phyloP scores from a whole-genome alignment of 1,140 invertebrate genomes.

The Solenopsis invicta region DNA sequence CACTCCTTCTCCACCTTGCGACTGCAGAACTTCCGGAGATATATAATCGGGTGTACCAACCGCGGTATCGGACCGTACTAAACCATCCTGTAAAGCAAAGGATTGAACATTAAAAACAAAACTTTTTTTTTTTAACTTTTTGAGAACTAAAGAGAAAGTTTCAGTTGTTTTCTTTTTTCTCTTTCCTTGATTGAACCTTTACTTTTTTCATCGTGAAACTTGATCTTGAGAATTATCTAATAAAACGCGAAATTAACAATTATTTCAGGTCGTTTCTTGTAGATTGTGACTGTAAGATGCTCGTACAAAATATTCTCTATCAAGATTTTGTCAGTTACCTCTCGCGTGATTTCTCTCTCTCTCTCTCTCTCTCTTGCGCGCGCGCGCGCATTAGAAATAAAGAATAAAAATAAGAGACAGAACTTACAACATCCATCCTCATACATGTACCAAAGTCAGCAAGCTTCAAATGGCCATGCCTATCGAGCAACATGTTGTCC shows the following conservation, averaged over 20 bases:
- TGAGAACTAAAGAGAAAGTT: neutral
- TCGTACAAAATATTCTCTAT: no score
- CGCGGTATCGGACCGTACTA: conserved; percentile 98
- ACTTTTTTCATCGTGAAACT: no score
- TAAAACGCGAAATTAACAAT: no score
- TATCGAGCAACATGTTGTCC: conserved; percentile 99
- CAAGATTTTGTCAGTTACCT: no score
- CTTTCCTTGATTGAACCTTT: no score
- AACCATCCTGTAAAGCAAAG: conserved; percentile 90
- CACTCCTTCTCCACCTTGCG: conserved; percentile 98
- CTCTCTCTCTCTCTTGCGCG: neutral
- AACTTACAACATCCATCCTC: conserved; percentile 95
- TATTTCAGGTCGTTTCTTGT: no score
- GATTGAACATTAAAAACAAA: conserved; percentile 24
- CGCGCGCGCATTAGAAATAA: neutral
- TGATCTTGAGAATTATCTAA: no score
- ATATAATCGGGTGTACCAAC: conserved; percentile 99
- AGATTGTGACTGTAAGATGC: no score
- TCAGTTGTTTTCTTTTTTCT: no score
- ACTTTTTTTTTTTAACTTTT: neutral
- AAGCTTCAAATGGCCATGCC: conserved; percentile 97
- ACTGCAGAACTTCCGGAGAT: conserved; percentile 98
- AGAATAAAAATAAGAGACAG: neutral
- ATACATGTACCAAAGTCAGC: conserved; percentile 99
- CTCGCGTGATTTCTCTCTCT: no score